Evolutionary conservation across 2,797 vertebrate species (phyloP).

Genomic region (Alauda arvensis): DNA sequence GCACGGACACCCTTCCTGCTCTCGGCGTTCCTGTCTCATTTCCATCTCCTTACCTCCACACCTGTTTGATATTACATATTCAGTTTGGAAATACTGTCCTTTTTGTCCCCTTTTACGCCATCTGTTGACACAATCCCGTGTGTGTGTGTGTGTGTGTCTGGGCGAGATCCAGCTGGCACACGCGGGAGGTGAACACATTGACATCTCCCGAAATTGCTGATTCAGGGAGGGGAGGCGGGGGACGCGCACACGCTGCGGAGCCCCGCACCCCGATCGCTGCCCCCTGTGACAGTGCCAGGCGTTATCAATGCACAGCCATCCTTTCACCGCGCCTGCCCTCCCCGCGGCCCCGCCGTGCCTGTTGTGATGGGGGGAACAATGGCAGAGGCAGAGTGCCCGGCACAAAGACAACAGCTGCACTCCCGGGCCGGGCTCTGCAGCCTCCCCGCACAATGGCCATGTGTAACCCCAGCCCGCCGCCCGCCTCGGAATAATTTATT

Average conservation of each 20-base stretch:
- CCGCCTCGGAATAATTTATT: conserved; percentile 75
- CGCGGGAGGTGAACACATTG: conserved; percentile 42
- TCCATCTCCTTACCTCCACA: conserved; percentile 25
- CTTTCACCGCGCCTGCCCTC: not conserved
- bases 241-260: not conserved
- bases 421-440: conserved; percentile 62
- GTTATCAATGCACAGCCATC: conserved; percentile 54
- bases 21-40: not conserved
- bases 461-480: conserved; percentile 56
- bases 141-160: conserved; percentile 12
- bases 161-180: conserved; percentile 64
- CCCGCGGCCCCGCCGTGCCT: conserved; percentile 13
- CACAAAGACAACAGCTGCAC: conserved; percentile 82
- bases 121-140: conserved; percentile 69
- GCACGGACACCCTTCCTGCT: accelerated
- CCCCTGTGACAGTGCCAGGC: conserved; percentile 21
- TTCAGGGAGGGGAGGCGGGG: not conserved
- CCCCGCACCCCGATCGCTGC: not conserved
- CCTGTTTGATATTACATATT: conserved; percentile 60
- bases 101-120: conserved; percentile 54
- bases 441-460: conserved; percentile 55
- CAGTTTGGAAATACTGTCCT: conserved; percentile 39
- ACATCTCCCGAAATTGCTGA: conserved; percentile 58
- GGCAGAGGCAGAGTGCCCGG: conserved; percentile 73
- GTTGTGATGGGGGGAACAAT: conserved; percentile 73